A percentile compares a stretch with the other conserved stretches of the same genome.
These are phyloP conservation scores for Mobula hypostoma DNA, from an alignment of 2,113 vertebrate species.

Conservation along the genomic window DNA sequence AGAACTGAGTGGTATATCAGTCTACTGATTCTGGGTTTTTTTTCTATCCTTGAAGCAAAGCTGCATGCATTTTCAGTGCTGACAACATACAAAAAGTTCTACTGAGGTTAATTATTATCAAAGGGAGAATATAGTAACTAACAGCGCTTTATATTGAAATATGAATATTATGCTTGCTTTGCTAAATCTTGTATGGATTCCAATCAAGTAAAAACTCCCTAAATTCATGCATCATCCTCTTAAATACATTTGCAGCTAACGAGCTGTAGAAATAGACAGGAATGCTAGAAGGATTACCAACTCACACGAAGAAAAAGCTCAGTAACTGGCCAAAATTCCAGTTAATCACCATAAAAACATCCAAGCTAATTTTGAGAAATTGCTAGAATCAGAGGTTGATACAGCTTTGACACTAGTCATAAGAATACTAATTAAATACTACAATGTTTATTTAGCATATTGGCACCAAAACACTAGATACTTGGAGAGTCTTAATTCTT, in stretches of 20 bases:
- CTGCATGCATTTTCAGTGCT: not conserved
- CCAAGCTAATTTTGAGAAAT: not conserved
- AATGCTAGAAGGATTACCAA: not conserved
- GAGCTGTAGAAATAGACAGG: not conserved
- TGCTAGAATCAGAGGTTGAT: not conserved
- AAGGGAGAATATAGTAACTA: not conserved
- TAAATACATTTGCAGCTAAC: not conserved
- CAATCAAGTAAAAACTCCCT: not conserved
- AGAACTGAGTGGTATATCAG: not conserved
- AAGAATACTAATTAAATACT: not conserved
- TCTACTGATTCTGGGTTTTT: not conserved
- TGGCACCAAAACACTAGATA: not conserved
- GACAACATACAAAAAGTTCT: not conserved
- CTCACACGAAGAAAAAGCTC: not conserved
- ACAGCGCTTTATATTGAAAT: not conserved
- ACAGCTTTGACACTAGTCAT: not conserved
- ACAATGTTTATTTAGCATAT: not conserved
- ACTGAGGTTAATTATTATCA: not conserved
- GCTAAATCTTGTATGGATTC: not conserved
- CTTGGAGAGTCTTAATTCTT: not conserved
- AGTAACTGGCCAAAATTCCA: not conserved
- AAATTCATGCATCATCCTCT: not conserved
- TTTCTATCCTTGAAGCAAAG: not conserved
- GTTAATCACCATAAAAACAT: not conserved
- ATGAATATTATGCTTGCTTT: not conserved